Conservation (phyloP, 2,113 vertebrate genomes). For the Motacilla tschutschensis region DNA sequence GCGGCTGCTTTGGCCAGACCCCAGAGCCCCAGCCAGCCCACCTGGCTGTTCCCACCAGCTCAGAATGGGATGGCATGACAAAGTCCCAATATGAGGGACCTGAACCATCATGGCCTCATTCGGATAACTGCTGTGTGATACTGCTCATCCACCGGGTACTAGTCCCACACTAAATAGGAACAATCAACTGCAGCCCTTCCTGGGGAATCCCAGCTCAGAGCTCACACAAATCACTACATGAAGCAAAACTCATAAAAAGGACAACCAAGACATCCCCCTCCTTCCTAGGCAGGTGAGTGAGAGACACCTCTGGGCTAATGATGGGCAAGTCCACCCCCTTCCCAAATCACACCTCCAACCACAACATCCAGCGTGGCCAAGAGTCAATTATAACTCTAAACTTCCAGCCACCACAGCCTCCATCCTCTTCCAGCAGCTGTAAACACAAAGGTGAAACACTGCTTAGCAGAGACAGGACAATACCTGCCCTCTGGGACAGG, state of each 20-base stretch:
- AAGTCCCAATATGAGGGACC: not conserved
- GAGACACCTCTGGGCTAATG: not conserved
- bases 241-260: not conserved
- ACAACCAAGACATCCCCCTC: not conserved
- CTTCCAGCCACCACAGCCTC: accelerated
- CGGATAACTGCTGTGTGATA: accelerated
- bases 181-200: not conserved
- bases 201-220: accelerated
- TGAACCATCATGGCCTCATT: accelerated
- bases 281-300: not conserved
- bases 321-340: not conserved
- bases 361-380: accelerated
- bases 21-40: not conserved
- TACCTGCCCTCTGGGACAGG: not conserved
- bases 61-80: not conserved
- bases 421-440: not conserved
- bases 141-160: accelerated
- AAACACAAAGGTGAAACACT: not conserved
- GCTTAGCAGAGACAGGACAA: not conserved
- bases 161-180: not conserved
- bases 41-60: not conserved
- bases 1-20: accelerated
- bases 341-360: not conserved
- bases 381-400: not conserved
- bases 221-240: not conserved